phyloP scores from a whole-genome alignment of 37 sponge, comb jelly and placozoan genomes.

The Chondrilla cf. caribensis region DNA sequence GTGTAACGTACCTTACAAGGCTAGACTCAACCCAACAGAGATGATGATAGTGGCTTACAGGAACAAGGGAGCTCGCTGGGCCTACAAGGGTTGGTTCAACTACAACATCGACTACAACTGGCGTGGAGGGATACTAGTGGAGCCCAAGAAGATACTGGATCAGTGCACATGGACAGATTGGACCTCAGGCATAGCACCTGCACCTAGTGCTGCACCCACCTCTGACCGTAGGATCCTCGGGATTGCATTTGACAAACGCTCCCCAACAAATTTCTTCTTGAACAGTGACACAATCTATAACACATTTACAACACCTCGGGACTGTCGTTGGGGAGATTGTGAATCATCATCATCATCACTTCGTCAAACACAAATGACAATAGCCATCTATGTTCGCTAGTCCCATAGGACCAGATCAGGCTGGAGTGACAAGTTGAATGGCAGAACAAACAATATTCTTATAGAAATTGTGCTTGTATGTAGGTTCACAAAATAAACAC shows the following conservation, averaged over 20 bases:
- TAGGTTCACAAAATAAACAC: background rate
- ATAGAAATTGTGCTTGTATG: no score
- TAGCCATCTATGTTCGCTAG: conserved; percentile 5
- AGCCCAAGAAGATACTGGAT: conserved; percentile 17
- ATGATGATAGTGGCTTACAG: conserved; percentile 28
- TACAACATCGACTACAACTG: conserved; percentile 34
- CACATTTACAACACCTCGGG: background rate
- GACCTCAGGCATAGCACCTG: background rate
- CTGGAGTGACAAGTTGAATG: no score
- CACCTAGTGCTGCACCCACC: conserved; percentile 4
- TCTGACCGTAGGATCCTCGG: conserved; percentile 8
- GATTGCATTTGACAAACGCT: conserved; percentile 18
- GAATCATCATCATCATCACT: background rate
- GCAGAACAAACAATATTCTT: no score
- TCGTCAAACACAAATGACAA: background rate
- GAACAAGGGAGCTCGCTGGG: background rate
- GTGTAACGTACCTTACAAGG: conserved; percentile 38
- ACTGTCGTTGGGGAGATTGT: conserved; percentile 17
- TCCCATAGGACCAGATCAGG: no score
- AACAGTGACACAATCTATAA: background rate
- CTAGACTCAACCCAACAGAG: conserved; percentile 25
- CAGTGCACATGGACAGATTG: background rate
- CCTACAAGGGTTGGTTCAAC: conserved; percentile 39
- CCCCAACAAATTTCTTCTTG: background rate
- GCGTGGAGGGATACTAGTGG: conserved; percentile 27